Conservation (phyloP, 2,888 invertebrate genomes). For the Tromatobia lineatoria region DNA sequence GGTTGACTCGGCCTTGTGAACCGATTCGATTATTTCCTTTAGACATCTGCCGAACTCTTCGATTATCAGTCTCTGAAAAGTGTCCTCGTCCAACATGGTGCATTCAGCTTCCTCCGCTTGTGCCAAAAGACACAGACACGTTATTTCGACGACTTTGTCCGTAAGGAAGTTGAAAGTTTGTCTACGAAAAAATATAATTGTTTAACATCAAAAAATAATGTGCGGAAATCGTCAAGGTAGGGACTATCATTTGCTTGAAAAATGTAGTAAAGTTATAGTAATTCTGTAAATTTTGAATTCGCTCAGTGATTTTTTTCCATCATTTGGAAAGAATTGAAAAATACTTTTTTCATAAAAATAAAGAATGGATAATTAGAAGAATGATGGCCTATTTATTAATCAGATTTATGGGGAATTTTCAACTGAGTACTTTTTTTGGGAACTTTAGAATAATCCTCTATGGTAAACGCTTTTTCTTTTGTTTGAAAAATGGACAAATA, state of each 20-base stretch:
- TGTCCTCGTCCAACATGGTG: conserved; percentile 88
- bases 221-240: background rate
- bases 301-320: no score
- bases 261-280: background rate
- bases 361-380: no score
- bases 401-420: no score
- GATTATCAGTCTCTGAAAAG: conserved; percentile 91
- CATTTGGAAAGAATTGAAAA: no score
- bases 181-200: conserved; percentile 83
- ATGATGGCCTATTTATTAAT: no score
- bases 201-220: conserved; percentile 7
- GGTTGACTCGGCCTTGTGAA: conserved; percentile 86
- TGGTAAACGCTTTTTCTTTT: no score
- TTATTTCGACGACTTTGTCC: conserved; percentile 97
- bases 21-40: conserved; percentile 95
- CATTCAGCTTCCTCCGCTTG: conserved; percentile 94
- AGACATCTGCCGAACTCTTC: conserved; percentile 98
- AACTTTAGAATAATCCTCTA: no score
- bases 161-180: conserved; percentile 97
- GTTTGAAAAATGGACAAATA: no score
- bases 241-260: background rate
- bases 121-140: conserved; percentile 96
- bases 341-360: no score
- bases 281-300: background rate
- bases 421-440: no score